Evolutionary conservation across 2,113 vertebrate genomes (phyloP).

Genomic region (Myxocyprinus asiaticus): DNA sequence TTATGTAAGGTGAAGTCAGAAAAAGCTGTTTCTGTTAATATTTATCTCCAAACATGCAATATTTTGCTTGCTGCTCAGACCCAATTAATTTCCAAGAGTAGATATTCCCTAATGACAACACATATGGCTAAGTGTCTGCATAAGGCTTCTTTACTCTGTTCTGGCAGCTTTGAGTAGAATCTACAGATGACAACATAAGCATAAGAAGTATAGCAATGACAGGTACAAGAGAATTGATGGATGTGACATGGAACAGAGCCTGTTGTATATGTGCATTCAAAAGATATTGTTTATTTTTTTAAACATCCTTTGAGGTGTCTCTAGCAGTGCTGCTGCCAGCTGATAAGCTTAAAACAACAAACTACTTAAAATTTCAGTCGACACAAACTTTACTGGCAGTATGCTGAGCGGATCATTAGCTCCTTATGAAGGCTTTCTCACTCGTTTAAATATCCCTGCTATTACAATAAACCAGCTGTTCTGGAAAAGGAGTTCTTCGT

Average conservation of each 20-base stretch:
- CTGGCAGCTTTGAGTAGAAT: slow-evolving; percentile 38
- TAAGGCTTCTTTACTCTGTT: background rate
- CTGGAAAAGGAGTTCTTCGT: background rate
- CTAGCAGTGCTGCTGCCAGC: slow-evolving; percentile 24
- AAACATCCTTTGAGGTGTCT: slow-evolving; percentile 31
- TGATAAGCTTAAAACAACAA: slow-evolving; percentile 40
- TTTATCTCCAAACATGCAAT: too few relatives aligned
- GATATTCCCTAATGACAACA: slow-evolving; percentile 17
- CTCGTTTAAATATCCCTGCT: slow-evolving; percentile 31
- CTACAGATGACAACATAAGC: slow-evolving; percentile 39
- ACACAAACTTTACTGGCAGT: slow-evolving; percentile 32
- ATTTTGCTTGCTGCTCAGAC: slow-evolving; percentile 30
- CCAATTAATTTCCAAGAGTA: slow-evolving; percentile 32
- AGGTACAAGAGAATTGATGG: slow-evolving; percentile 51
- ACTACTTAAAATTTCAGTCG: slow-evolving; percentile 4
- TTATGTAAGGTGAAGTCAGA: background rate
- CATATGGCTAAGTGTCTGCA: slow-evolving; percentile 38
- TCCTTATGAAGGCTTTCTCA: slow-evolving; percentile 13
- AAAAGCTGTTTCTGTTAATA: background rate
- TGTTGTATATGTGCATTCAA: slow-evolving; percentile 34
- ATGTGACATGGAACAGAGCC: slow-evolving; percentile 30
- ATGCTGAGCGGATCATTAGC: slow-evolving; percentile 48
- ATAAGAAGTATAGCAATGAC: slow-evolving; percentile 34
- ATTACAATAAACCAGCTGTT: slow-evolving; percentile 25
- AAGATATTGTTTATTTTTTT: slow-evolving; percentile 29